phyloP scores from a whole-genome alignment of 2,113 vertebrate species.

The Sapayoa aenigma region DNA sequence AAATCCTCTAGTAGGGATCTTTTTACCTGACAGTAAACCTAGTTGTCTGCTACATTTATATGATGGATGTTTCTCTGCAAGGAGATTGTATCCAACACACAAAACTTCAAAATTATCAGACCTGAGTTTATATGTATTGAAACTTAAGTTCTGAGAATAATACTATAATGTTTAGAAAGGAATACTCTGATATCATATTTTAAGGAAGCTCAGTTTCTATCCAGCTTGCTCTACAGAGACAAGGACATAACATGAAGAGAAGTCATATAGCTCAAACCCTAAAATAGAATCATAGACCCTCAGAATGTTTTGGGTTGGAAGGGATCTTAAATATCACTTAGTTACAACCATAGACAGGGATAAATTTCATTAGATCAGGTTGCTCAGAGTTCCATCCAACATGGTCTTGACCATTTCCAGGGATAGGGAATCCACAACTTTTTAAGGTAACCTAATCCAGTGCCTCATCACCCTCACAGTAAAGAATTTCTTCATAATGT shows the following conservation, averaged over 20 bases:
- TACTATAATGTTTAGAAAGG: neutral
- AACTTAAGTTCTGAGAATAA: neutral
- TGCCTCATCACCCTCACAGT: neutral
- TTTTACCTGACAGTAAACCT: neutral
- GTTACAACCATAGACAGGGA: neutral
- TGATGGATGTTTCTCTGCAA: neutral
- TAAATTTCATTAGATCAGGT: neutral
- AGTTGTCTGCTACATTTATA: neutral
- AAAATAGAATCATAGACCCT: neutral
- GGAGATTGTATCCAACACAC: neutral
- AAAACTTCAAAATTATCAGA: neutral
- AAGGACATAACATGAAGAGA: neutral
- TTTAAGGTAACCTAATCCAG: neutral
- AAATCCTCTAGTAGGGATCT: neutral
- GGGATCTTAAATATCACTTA: neutral
- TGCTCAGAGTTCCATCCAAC: neutral
- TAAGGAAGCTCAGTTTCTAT: neutral
- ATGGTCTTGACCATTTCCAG: neutral
- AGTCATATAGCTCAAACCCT: neutral
- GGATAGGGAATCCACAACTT: neutral
- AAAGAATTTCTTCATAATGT: neutral
- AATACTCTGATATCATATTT: neutral
- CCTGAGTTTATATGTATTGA: neutral
- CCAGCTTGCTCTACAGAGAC: neutral
- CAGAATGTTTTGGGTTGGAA: neutral